A percentile compares a stretch with the other conserved stretches of the same genome.
Conservation (phyloP, 2,888 invertebrate species). For the Ecliptopera silaceata region DNA sequence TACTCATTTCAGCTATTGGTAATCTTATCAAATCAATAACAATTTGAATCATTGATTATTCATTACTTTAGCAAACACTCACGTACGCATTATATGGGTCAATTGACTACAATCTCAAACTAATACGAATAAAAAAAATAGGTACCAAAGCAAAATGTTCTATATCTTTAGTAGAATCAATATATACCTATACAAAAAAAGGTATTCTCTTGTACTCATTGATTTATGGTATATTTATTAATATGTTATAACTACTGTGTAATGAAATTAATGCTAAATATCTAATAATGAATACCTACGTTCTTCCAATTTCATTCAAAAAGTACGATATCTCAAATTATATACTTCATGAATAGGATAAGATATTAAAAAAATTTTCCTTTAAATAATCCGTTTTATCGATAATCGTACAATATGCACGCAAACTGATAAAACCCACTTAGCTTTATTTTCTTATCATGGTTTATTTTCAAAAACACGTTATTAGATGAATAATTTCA, state of each 20-base stretch:
- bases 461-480: too few species aligned
- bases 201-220: too few species aligned
- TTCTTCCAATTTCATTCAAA: too few species aligned
- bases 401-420: not conserved
- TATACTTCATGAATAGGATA: not conserved
- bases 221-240: too few species aligned
- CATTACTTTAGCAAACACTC: slow-evolving; percentile 18
- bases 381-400: not conserved
- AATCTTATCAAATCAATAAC: slow-evolving; percentile 27
- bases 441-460: too few species aligned
- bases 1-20: slow-evolving; percentile 13
- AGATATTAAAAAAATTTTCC: not conserved
- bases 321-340: not conserved
- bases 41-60: slow-evolving; percentile 32
- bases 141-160: too few species aligned
- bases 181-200: too few species aligned
- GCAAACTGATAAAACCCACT: not conserved
- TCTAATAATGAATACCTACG: too few species aligned
- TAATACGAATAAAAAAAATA: not conserved
- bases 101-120: not conserved
- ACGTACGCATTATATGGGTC: slow-evolving; percentile 29
- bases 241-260: too few species aligned
- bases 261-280: too few species aligned
- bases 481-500: too few species aligned
- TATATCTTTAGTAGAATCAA: too few species aligned